These are phyloP conservation scores for Cheilosia grossa DNA, from an alignment of 2,888 invertebrate genomes.

Conservation along the genomic window DNA sequence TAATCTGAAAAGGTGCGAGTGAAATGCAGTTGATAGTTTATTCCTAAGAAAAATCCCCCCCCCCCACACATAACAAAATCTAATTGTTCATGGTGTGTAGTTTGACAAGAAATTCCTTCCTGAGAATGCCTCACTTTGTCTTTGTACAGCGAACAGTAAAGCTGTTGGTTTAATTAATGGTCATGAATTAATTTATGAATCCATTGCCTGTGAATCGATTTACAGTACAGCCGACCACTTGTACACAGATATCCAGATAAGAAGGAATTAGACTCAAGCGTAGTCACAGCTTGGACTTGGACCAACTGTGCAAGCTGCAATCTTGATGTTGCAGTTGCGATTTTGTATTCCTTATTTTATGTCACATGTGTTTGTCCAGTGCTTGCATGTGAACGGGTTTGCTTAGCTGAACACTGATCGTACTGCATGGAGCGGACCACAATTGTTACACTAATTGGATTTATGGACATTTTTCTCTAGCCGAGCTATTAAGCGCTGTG, in stretches of 20 bases:
- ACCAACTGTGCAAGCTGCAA: conserved; percentile 42
- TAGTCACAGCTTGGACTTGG: conserved; percentile 17
- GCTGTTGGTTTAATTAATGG: conserved; percentile 48
- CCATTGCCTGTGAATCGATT: conserved; percentile 46
- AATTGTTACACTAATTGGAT: conserved; percentile 50
- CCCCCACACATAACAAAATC: background rate
- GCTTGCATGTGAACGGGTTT: conserved; percentile 41
- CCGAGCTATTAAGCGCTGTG: background rate
- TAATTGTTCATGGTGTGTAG: conserved; percentile 11
- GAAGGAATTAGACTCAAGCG: conserved; percentile 35
- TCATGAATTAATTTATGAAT: conserved; percentile 40
- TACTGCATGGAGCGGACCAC: conserved; percentile 18
- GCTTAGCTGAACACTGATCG: conserved; percentile 30
- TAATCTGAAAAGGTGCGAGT: too few relatives aligned
- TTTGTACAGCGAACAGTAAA: background rate
- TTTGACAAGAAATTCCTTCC: conserved; percentile 14
- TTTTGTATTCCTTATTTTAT: conserved; percentile 24
- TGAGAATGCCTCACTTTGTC: conserved; percentile 7
- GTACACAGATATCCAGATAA: conserved; percentile 58
- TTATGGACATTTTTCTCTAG: conserved; percentile 21
- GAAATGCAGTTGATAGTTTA: too few relatives aligned
- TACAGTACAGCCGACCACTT: conserved; percentile 58
- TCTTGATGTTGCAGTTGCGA: conserved; percentile 39
- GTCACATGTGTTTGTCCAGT: conserved; percentile 16
- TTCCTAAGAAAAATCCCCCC: background rate